Percentiles rank a stretch among this genome's conserved stretches.
Conservation (phyloP, 2,113 vertebrate species). For the Perccottus glenii region DNA sequence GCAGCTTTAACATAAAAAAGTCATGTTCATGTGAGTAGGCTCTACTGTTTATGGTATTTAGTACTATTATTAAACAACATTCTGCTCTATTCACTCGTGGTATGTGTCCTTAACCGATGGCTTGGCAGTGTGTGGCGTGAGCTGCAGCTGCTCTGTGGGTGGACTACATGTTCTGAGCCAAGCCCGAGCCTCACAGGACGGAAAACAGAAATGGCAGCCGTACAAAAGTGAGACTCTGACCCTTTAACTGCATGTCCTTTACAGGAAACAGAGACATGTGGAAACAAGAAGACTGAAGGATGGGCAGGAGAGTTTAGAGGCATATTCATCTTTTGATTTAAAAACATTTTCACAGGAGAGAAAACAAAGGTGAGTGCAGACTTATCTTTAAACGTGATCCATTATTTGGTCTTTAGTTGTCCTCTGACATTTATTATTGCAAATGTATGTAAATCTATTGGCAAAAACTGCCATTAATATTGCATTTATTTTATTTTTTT, state of each 20-base stretch:
- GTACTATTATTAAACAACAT: not conserved
- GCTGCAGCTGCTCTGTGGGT: slow-evolving; percentile 34
- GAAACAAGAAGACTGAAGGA: slow-evolving; percentile 17
- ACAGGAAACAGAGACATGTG: slow-evolving; percentile 27
- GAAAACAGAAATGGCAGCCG: slow-evolving; percentile 60
- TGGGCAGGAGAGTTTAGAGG: not conserved
- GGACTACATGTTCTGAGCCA: slow-evolving; percentile 46
- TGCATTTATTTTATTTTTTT: no score
- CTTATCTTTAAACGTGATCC: not conserved
- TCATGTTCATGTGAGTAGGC: not conserved
- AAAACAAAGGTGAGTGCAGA: slow-evolving; percentile 25
- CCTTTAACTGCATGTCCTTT: slow-evolving; percentile 44
- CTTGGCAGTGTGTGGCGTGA: slow-evolving; percentile 36
- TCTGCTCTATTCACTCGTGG: slow-evolving; percentile 25
- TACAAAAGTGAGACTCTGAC: slow-evolving; percentile 50
- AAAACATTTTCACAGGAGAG: slow-evolving; percentile 23
- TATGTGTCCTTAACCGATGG: slow-evolving; percentile 24
- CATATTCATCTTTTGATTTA: slow-evolving; percentile 12
- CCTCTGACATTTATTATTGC: no score
- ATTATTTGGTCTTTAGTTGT: no score
- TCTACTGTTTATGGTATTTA: not conserved
- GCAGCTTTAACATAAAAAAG: not conserved
- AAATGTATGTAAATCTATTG: no score
- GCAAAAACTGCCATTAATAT: no score
- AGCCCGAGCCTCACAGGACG: slow-evolving; percentile 43